These are phyloP conservation scores for Echinops telfairi DNA, from an alignment of 2,113 vertebrate genomes.

Conservation along the genomic window DNA sequence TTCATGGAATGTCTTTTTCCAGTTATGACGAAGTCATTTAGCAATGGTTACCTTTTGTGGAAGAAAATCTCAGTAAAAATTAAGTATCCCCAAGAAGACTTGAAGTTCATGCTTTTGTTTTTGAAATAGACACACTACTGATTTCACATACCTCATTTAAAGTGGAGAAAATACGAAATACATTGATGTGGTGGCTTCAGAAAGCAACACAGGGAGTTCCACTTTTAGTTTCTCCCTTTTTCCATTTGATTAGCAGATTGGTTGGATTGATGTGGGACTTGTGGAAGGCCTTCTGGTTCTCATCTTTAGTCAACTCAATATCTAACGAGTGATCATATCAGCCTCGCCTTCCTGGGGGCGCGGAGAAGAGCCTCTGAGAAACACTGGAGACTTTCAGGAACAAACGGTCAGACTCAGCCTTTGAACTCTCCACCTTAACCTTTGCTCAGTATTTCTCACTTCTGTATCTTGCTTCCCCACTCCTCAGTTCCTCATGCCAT, in stretches of 20 bases:
- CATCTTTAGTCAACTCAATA: neutral
- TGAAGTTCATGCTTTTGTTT: conserved; percentile 31
- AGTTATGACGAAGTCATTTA: conserved; percentile 64
- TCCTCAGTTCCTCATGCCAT: neutral
- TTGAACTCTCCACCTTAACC: neutral
- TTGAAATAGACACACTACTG: conserved; percentile 20
- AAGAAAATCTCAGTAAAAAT: conserved; percentile 73
- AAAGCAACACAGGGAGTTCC: neutral
- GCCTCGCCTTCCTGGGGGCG: neutral
- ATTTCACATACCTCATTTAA: conserved; percentile 1
- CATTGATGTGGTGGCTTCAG: neutral
- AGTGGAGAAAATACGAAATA: neutral
- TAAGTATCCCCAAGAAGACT: conserved; percentile 12
- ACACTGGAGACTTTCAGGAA: neutral
- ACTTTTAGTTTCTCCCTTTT: neutral
- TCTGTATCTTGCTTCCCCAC: neutral
- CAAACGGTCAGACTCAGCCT: neutral
- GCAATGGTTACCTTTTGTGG: conserved; percentile 74
- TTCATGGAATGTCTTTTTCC: conserved; percentile 76
- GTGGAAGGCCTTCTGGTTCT: neutral
- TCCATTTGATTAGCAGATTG: neutral
- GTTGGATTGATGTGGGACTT: neutral
- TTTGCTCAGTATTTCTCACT: neutral
- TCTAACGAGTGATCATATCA: neutral
- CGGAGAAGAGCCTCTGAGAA: neutral